phyloP scores from a whole-genome alignment of 2,888 invertebrate genomes.

The Eustalomyia histrio region DNA sequence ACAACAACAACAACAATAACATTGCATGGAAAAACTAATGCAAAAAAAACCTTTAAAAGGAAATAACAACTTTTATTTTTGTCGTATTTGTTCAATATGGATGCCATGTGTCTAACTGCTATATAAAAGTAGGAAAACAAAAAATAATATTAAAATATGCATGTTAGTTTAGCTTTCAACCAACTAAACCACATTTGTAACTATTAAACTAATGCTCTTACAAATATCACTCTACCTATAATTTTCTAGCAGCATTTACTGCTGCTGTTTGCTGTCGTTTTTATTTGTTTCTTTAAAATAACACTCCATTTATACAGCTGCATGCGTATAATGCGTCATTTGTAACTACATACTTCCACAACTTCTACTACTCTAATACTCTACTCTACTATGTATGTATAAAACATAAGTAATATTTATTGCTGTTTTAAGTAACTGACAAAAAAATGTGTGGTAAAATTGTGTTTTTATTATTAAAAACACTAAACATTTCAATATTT shows the following conservation, averaged over 20 bases:
- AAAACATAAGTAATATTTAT: constrained; percentile 51
- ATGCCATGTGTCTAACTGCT: constrained; percentile 54
- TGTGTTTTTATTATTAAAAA: constrained; percentile 42
- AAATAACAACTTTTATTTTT: constrained; percentile 67
- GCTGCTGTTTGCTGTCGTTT: background rate
- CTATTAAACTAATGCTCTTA: constrained; percentile 60
- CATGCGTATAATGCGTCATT: constrained; percentile 64
- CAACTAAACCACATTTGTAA: constrained; percentile 61
- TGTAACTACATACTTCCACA: constrained; percentile 56
- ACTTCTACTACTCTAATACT: constrained; percentile 38
- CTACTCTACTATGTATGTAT: constrained; percentile 8
- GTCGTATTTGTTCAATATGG: constrained; percentile 60
- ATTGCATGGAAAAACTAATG: constrained; percentile 57
- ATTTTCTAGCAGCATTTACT: constrained; percentile 6
- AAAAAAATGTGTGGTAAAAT: constrained; percentile 41
- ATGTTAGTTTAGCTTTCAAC: constrained; percentile 51
- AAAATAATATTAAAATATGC: constrained; percentile 51
- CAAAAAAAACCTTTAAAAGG: constrained; percentile 66
- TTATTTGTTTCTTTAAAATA: constrained; percentile 23
- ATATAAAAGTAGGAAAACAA: constrained; percentile 11
- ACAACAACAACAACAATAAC: constrained; percentile 27
- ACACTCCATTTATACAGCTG: constrained; percentile 60
- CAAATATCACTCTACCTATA: constrained; percentile 13
- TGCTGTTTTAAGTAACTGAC: constrained; percentile 42
- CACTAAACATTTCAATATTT: constrained; percentile 31